Evolutionary conservation across 2,797 vertebrate genomes (phyloP).

Genomic region (Meda fulgida): DNA sequence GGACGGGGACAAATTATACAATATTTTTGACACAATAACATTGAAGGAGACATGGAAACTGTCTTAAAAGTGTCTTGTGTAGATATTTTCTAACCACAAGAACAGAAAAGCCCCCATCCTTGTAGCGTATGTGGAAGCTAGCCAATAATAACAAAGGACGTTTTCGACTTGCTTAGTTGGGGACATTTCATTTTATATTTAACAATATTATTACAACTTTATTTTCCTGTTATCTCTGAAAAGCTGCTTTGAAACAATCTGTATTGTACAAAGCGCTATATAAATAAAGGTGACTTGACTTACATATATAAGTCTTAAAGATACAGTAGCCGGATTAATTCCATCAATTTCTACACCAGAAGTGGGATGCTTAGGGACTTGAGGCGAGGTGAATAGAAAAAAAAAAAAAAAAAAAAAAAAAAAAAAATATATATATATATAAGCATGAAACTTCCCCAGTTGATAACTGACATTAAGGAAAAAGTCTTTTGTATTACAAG

Average conservation of each 20-base stretch:
- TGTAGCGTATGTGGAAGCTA: neutral
- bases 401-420: no score
- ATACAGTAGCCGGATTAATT: neutral
- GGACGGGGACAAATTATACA: conserved; percentile 9
- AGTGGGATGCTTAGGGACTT: neutral
- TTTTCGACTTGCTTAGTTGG: neutral
- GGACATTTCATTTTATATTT: no score
- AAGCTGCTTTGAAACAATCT: no score
- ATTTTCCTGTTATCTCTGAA: no score
- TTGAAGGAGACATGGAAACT: neutral
- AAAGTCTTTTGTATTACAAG: no score
- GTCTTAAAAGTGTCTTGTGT: neutral
- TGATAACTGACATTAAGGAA: no score
- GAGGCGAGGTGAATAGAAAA: no score
- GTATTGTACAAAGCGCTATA: no score
- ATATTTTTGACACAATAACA: conserved; percentile 5
- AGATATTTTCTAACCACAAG: neutral
- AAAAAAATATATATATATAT: no score
- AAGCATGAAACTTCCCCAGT: no score
- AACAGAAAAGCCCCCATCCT: neutral
- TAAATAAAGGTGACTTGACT: no score
- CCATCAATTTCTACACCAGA: neutral
- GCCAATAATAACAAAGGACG: neutral
- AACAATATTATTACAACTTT: no score
- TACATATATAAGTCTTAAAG: neutral